Base-by-base conservation (phyloP, 2,113 vertebrate species). In the Paramisgurnus dabryanus region DNA sequence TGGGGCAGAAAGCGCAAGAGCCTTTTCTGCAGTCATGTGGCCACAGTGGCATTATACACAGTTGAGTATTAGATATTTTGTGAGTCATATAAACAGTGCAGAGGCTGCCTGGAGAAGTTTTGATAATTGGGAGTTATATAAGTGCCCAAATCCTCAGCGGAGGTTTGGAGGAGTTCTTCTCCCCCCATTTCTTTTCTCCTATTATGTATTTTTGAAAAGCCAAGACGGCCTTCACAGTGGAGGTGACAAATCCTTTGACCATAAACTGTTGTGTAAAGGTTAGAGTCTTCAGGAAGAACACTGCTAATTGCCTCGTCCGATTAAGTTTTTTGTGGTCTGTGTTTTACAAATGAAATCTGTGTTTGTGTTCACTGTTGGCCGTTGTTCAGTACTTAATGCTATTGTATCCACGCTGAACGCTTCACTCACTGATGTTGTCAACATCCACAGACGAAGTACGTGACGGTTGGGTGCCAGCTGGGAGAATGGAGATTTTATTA, bases 41-140 rank as follows among this genome's bases (percentile, higher is more conserved):
- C 92, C 91, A 93, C 87, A 92, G 92, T 89, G 92, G 92, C 92
- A 92, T 93, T 93, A 94, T 91, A 90, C 91, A 91, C 93, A 93
- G 91, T 91, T 93, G 91, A 93, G 92, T 92, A 91, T 88, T 92
- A 90, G 91, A 92, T 92, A 87, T 91, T 92, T 91, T 91, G 90
- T 92, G 92, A 93, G 92, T 91, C 91, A 91, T 90, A 92, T 90
- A 93, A 94, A 93, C 91, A 92, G 91, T 92, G 81, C 87, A 85
- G 87, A 86, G 88, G 87, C 90, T 90, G 90, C 88, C 88, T 89
- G 87, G 82, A 88, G 87, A 93, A 93, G 88, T 93, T 92, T 91
- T 92, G 90, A 93, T 94, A 94, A 94, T 94, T 94, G 93, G 92
- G 85, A 91, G 92, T 94, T 94, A 92, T 92, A 93, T 92, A 93